Evolutionary conservation across 1,140 invertebrate genomes (phyloP).

Genomic region (Heliconius melpomene): DNA sequence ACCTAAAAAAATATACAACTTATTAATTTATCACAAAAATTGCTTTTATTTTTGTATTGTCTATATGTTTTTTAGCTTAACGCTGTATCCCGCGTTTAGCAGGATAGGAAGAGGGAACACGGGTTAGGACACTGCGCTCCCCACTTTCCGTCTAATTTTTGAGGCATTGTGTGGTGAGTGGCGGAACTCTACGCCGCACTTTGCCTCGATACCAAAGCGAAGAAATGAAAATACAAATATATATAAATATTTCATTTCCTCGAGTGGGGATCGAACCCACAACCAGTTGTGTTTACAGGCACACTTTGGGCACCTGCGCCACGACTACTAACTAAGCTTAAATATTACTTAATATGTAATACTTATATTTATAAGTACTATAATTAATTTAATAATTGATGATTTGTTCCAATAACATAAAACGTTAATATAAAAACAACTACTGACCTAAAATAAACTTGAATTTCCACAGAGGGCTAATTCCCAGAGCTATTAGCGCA

Average conservation of each 20-base stretch:
- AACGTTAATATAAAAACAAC: conserved; percentile 31
- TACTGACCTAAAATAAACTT: conserved; percentile 94
- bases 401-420: not conserved
- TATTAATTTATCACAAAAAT: not conserved
- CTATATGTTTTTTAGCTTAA: not conserved
- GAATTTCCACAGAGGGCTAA: conserved; percentile 96
- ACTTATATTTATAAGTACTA: too few species aligned
- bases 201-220: too few species aligned
- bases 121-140: too few species aligned
- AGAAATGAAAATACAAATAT: too few species aligned
- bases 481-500: conserved; percentile 95
- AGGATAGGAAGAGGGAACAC: not conserved
- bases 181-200: not conserved
- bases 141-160: too few species aligned
- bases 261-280: too few species aligned
- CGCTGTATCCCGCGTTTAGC: not conserved
- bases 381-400: too few species aligned
- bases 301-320: too few species aligned
- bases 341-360: too few species aligned
- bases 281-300: too few species aligned
- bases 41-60: not conserved
- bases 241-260: too few species aligned
- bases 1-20: conserved; percentile 81
- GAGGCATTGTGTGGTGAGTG: not conserved
- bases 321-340: too few species aligned